These are phyloP conservation scores for Pteronotus mesoamericanus DNA, from an alignment of 2,797 vertebrate species.

Conservation along the genomic window DNA sequence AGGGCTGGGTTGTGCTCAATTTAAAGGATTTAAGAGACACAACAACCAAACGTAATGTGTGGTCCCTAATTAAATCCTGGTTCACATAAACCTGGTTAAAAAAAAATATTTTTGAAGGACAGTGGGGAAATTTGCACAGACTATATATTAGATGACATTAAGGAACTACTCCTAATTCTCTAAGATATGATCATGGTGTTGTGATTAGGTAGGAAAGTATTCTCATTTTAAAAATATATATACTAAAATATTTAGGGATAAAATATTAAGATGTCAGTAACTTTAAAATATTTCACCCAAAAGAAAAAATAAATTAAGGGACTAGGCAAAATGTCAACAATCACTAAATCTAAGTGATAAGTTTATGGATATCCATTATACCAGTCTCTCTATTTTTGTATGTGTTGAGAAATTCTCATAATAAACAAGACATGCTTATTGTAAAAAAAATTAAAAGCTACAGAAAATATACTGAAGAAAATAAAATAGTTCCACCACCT, in stretches of 20 bases:
- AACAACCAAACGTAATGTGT: background rate
- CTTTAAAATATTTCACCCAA: background rate
- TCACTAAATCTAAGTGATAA: background rate
- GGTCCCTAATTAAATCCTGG: background rate
- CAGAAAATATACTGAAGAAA: background rate
- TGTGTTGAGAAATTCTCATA: background rate
- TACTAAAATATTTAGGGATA: background rate
- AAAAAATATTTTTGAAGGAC: background rate
- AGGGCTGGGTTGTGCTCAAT: background rate
- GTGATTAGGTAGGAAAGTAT: background rate
- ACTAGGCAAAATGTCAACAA: background rate
- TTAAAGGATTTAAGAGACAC: background rate
- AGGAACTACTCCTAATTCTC: background rate
- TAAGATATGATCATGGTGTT: background rate
- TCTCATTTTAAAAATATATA: background rate
- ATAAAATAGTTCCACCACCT: background rate
- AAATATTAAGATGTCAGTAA: background rate
- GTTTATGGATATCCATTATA: background rate
- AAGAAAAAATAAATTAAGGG: background rate
- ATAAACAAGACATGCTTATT: background rate
- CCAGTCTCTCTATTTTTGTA: background rate
- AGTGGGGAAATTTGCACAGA: background rate
- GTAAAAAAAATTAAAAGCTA: constrained; percentile 21
- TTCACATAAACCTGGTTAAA: background rate
- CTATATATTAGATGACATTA: background rate